Conservation (phyloP, 2,113 vertebrate genomes). For the Poeciliopsis occidentalis region DNA sequence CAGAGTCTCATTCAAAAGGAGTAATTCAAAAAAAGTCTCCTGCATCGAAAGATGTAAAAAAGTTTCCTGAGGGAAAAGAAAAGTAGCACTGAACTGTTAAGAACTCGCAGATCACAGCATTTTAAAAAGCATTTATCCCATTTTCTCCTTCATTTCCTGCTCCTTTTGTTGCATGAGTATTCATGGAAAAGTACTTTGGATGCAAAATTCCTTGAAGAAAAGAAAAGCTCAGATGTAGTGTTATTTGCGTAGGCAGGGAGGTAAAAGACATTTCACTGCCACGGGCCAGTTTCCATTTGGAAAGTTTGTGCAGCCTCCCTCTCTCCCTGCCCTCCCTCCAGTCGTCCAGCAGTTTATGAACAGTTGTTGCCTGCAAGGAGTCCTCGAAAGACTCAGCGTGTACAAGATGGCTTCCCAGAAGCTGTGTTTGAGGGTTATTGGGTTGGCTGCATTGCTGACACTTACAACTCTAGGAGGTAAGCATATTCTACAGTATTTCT, state of each 20-base stretch:
- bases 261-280: slow-evolving; percentile 56
- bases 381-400: slow-evolving; percentile 24
- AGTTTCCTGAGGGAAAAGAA: background rate
- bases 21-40: too few species aligned
- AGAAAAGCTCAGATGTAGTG: slow-evolving; percentile 25
- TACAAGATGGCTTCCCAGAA: slow-evolving; percentile 66
- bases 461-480: slow-evolving; percentile 73
- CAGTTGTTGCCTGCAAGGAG: slow-evolving; percentile 31
- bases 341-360: slow-evolving; percentile 18
- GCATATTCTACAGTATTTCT: slow-evolving; percentile 10
- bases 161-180: background rate
- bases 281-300: slow-evolving; percentile 62
- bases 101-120: background rate
- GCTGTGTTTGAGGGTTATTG: slow-evolving; percentile 58
- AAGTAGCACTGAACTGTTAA: background rate
- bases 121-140: too few species aligned
- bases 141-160: too few species aligned
- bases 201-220: slow-evolving; percentile 28
- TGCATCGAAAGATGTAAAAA: background rate
- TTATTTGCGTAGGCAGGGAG: slow-evolving; percentile 43
- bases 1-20: background rate
- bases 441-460: slow-evolving; percentile 58
- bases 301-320: slow-evolving; percentile 41
- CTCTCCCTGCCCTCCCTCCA: background rate
- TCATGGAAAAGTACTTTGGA: slow-evolving; percentile 38